Evolutionary conservation across 1,140 invertebrate species (phyloP), one percentile per base, ranked within the genome.

Genomic region (Melitaea cinxia): DNA sequence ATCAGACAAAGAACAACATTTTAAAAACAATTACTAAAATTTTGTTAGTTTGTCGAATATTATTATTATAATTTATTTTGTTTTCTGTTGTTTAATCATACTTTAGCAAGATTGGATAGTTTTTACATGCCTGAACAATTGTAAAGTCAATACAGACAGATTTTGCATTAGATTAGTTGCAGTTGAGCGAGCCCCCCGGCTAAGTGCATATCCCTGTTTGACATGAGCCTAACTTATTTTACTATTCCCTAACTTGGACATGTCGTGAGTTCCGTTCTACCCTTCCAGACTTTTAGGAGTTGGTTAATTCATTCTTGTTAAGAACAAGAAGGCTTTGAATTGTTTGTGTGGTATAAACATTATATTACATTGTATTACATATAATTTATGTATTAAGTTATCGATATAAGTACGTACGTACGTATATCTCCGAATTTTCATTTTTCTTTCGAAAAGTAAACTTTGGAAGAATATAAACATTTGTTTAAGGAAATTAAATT

Each of bases 151-250:
- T 83, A 79, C 74, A 78, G 72, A 74, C 65, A 82, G 74, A 80
- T 83, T 81, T 69, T 62, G 63, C 66, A 77, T 82, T 77, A 77
- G 72, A 82, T 83, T 84, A 83, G 77, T 79, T 77, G 54, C 58
- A 73, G 70, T 61, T 68, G 59, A 72, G 63, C 33, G 60, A 39
- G 65, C 68, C 73, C 73, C 66, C 47, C 66, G 57, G 66, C 52
- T 77, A 73, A 88, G 85, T 88, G 85, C 83, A 85, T 81, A 82
- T 80, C 79, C 85, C 67, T 88, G 83, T 88, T 81, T 78, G 75
- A 85, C 80, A 83, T 70, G 77, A 83, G 75, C 78, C 78, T 77
- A 69, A 42, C 72, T 77, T 83, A 85, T 81, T 83, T 84, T 37
- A 39, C 37, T 55, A 55, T 66, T 30, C 39, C 39, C 35, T 28